phyloP scores from a whole-genome alignment of 2,113 vertebrate species.

The Corythornis madagascariensis region DNA sequence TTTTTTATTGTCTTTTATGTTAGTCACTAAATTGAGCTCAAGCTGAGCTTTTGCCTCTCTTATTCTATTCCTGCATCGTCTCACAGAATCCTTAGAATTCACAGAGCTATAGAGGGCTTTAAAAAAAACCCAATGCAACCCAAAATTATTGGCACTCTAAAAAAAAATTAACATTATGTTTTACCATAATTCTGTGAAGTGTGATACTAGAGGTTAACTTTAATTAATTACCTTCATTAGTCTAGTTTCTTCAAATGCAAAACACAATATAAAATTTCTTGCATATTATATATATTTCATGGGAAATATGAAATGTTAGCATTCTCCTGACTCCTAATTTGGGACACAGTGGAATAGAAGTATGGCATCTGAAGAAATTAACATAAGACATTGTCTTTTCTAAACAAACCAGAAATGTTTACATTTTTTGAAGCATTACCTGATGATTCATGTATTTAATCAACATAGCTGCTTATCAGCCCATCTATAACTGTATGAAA shows the following conservation, averaged over 20 bases:
- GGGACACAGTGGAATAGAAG: not conserved
- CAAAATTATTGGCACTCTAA: too few species aligned
- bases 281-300: not conserved
- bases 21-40: too few species aligned
- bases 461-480: not conserved
- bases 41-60: too few species aligned
- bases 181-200: not conserved
- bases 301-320: not conserved
- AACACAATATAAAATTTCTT: not conserved
- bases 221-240: constrained; percentile 4
- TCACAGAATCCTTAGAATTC: too few species aligned
- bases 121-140: too few species aligned
- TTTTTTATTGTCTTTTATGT: too few species aligned
- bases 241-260: not conserved
- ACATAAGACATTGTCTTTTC: not conserved
- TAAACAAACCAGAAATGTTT: not conserved
- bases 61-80: too few species aligned
- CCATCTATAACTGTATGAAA: not conserved
- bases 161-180: not conserved
- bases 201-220: not conserved
- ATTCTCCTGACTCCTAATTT: not conserved
- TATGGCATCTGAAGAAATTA: not conserved
- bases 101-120: too few species aligned
- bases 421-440: not conserved
- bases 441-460: not conserved